Evolutionary conservation across 2,113 vertebrate genomes (phyloP).

Genomic region (Pseudopipra pipra): DNA sequence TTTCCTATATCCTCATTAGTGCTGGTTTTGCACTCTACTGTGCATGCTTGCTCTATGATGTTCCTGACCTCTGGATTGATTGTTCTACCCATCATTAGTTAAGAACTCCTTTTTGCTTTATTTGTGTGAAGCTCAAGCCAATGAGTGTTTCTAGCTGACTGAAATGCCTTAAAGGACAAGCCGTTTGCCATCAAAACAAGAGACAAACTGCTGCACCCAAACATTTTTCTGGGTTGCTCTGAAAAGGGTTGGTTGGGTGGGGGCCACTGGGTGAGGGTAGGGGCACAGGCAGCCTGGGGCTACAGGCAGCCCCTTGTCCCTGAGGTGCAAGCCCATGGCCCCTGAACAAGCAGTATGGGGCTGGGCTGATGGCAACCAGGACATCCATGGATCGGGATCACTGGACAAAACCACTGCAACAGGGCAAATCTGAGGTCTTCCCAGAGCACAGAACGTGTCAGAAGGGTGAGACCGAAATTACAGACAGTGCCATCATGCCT

Average conservation of each 20-base stretch:
- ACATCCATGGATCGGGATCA: fast-evolving
- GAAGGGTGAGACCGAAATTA: neutral
- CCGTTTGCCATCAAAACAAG: neutral
- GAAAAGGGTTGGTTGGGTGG: neutral
- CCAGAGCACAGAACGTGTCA: fast-evolving
- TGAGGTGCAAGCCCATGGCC: fast-evolving
- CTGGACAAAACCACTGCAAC: fast-evolving
- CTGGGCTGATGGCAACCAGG: neutral
- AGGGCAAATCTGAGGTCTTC: neutral
- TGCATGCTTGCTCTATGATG: neutral
- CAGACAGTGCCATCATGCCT: fast-evolving
- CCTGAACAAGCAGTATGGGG: neutral
- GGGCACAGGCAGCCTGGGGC: fast-evolving
- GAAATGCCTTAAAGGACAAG: slow-evolving; percentile 15
- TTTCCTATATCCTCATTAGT: neutral
- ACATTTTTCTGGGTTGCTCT: neutral
- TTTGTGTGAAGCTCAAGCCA: neutral
- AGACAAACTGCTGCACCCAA: neutral
- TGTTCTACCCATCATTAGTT: neutral
- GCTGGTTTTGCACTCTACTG: neutral
- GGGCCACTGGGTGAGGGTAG: neutral
- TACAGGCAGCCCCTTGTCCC: neutral
- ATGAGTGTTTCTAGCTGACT: slow-evolving; percentile 17
- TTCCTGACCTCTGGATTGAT: neutral
- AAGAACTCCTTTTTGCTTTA: neutral